Evolutionary conservation across 2,888 invertebrate species (phyloP).

Genomic region (Corythucha ciliata): DNA sequence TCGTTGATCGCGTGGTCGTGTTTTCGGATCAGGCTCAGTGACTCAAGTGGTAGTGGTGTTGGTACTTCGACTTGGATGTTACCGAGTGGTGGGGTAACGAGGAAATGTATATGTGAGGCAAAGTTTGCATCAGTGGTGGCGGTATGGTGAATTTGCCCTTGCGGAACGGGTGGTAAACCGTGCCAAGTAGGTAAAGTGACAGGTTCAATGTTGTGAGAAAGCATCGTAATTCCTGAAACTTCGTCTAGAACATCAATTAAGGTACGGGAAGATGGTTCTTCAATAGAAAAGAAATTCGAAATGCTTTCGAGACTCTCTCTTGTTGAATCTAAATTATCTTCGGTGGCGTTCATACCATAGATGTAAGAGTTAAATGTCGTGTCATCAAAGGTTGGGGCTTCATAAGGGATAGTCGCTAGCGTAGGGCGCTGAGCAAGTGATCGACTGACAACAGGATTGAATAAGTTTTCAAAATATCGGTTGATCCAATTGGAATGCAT

Average conservation of each 20-base stretch:
- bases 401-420: background rate
- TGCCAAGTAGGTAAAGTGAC: background rate
- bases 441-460: background rate
- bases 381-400: too few species aligned
- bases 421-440: background rate
- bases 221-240: background rate
- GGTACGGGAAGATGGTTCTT: background rate
- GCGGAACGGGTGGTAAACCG: background rate
- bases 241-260: background rate
- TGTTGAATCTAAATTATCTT: too few species aligned
- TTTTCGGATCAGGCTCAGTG: background rate
- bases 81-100: background rate
- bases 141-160: background rate
- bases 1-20: too few species aligned
- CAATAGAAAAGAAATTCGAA: background rate
- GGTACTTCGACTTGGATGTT: background rate
- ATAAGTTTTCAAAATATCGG: background rate
- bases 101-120: background rate
- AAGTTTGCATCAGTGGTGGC: background rate
- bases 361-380: too few species aligned
- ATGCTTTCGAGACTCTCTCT: background rate
- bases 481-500: background rate
- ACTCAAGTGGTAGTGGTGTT: background rate
- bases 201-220: background rate
- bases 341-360: too few species aligned